A percentile compares a stretch with the other conserved stretches of the same genome.
These are phyloP conservation scores for Falco columbarius DNA, from an alignment of 2,797 vertebrate genomes.

Conservation along the genomic window DNA sequence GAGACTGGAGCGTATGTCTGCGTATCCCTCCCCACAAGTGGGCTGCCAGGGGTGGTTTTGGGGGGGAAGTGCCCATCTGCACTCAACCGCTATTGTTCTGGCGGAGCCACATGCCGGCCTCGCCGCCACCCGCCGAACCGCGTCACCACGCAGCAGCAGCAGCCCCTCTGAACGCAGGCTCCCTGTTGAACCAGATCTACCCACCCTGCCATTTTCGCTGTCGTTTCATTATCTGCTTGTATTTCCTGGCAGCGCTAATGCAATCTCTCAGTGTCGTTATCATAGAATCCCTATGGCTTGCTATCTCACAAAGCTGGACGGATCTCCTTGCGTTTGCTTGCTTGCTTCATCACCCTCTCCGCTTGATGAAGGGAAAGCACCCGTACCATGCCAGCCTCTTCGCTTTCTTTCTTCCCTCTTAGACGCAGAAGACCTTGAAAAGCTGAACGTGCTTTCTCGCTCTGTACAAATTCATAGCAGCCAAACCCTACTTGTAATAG, in stretches of 20 bases:
- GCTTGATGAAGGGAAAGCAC: not conserved
- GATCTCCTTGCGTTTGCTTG: not conserved
- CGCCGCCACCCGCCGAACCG: not conserved
- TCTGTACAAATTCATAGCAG: not conserved
- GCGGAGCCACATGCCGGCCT: not conserved
- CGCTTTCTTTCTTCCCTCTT: not conserved
- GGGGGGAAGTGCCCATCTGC: slow-evolving; percentile 60
- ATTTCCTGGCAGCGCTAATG: slow-evolving; percentile 54
- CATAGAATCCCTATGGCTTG: not conserved
- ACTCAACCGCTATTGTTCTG: slow-evolving; percentile 55
- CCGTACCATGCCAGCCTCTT: not conserved
- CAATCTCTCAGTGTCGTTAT: slow-evolving; percentile 21
- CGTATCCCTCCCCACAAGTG: slow-evolving; percentile 15
- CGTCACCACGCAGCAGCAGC: slow-evolving; percentile 35
- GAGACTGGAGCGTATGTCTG: slow-evolving; percentile 58
- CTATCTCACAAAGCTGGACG: not conserved
- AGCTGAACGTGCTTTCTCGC: not conserved
- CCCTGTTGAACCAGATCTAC: slow-evolving; percentile 48
- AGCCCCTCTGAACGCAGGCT: slow-evolving; percentile 26
- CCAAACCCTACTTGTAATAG: not conserved
- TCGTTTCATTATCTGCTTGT: slow-evolving; percentile 58
- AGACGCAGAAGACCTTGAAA: not conserved
- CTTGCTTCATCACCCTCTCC: not conserved
- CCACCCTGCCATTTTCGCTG: slow-evolving; percentile 61
- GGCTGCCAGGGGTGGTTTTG: slow-evolving; percentile 21